Evolutionary conservation across 2,888 invertebrate species (phyloP), one percentile per base, ranked within the genome.

Genomic region (Meiosimyza platycephala): DNA sequence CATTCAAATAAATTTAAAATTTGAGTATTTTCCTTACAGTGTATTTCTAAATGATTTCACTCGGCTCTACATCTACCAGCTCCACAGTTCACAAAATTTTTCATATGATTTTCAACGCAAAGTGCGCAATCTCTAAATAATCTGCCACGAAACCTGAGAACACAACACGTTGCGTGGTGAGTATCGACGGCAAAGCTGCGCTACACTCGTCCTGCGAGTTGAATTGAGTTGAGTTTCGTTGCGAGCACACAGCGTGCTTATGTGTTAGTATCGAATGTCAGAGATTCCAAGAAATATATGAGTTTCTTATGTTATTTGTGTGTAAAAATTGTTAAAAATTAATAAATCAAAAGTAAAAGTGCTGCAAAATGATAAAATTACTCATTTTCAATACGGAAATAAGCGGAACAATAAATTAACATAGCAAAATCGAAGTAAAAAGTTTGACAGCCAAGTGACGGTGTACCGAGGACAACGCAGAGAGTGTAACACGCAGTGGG

Each of bases 361-460:
- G 16, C 75, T 78, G 78, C 73, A 71, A 74, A 78, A 71, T 63
- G 13, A 57, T 62, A 22, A 6, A 28, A 3, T 33, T 40, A 55
- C 40, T 51, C 51, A 55, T 67, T 55, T n/a, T 16, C 2, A 40
- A 55, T 12, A 18, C 13, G 55, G 57, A 47, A 12, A 55, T 47
- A 16, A n/a, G 15, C 47, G 60, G 22, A 16, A 18, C 16, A 67
- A 9, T 40, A 40, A 40, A 40, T 40, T 40, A 40, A 40, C 9
- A 1, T 9, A 40, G 9, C 18, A 0, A 18, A 63, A 48, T 40
- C 40, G 47, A 15, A 63, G 12, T 40, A 47, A 33, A 40, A 40
- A 6, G 57, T 55, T 33, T 40, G 15, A 15, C 51, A 15, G 51
- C 13, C 47, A 12, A 33, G 12, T 16, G 40, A 62, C 60, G 28